A percentile compares a stretch with the other conserved stretches of the same genome.
Evolutionary conservation across 92 coral and sea anemone genomes (phyloP).

Genomic region (Zoanthus gigantus): DNA sequence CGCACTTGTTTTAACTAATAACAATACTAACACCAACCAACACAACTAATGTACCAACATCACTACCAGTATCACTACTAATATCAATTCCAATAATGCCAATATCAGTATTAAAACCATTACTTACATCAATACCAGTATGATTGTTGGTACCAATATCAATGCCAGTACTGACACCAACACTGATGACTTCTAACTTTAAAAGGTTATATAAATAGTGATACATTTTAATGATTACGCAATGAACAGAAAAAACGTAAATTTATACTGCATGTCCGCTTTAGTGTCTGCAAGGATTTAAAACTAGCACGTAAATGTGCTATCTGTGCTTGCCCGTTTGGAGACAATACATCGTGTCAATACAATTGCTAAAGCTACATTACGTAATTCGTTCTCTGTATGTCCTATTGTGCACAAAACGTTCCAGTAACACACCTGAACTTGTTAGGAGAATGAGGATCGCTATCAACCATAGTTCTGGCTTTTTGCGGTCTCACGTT

Average conservation of each 20-base stretch:
- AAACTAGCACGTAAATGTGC: too few relatives aligned
- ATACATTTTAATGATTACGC: not conserved
- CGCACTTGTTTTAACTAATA: not conserved
- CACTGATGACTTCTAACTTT: not conserved
- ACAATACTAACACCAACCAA: not conserved
- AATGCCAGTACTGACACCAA: too few relatives aligned
- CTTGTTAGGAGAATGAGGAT: conserved; percentile 85
- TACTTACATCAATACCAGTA: too few relatives aligned
- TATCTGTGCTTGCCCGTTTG: not conserved
- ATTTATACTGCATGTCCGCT: too few relatives aligned
- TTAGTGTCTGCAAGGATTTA: too few relatives aligned
- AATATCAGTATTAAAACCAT: not conserved
- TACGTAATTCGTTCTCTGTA: too few relatives aligned
- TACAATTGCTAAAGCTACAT: too few relatives aligned
- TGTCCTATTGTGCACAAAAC: not conserved
- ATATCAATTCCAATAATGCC: not conserved
- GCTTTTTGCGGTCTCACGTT: conserved; percentile 71
- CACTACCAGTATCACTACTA: not conserved
- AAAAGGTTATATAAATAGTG: not conserved
- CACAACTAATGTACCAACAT: not conserved
- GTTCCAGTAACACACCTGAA: conserved; percentile 69
- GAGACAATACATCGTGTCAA: not conserved
- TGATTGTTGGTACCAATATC: too few relatives aligned
- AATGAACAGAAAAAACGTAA: not conserved
- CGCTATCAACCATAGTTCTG: conserved; percentile 60